Evolutionary conservation across 2,113 vertebrate genomes (phyloP).

Genomic region (Crotalus helleri): DNA sequence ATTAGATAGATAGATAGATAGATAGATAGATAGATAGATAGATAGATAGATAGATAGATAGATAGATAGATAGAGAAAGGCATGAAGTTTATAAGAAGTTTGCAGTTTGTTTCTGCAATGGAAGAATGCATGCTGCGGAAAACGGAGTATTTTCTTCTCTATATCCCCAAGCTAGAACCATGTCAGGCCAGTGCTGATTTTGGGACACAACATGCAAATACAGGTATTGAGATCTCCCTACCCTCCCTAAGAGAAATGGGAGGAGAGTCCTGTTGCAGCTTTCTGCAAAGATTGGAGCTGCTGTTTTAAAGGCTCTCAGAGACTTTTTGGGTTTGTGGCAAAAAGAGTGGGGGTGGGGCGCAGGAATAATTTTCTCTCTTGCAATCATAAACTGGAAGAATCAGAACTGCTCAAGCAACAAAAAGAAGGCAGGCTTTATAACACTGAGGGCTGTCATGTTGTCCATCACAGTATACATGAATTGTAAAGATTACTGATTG

Average conservation of each 20-base stretch:
- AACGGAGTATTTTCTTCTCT: not conserved
- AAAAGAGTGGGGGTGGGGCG: not conserved
- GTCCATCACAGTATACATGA: fast-evolving
- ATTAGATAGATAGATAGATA: not conserved
- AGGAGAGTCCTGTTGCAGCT: not conserved
- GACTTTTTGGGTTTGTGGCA: not conserved
- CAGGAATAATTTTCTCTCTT: not conserved
- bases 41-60: not conserved
- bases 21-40: not conserved
- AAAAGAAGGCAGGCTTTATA: not conserved
- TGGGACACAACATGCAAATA: too few relatives aligned
- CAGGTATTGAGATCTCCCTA: not conserved
- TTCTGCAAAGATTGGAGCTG: not conserved
- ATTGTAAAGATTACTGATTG: not conserved
- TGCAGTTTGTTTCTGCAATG: not conserved
- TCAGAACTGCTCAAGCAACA: not conserved
- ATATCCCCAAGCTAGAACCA: not conserved
- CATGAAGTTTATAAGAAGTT: not conserved
- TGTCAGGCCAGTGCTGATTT: not conserved
- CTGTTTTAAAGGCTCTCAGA: not conserved
- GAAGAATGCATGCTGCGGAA: not conserved
- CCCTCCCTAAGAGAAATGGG: not conserved
- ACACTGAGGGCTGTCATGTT: fast-evolving
- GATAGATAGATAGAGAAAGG: not conserved
- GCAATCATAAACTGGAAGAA: not conserved